These are phyloP conservation scores for Diabrotica undecimpunctata DNA, from an alignment of 1,140 invertebrate genomes.

Conservation along the genomic window DNA sequence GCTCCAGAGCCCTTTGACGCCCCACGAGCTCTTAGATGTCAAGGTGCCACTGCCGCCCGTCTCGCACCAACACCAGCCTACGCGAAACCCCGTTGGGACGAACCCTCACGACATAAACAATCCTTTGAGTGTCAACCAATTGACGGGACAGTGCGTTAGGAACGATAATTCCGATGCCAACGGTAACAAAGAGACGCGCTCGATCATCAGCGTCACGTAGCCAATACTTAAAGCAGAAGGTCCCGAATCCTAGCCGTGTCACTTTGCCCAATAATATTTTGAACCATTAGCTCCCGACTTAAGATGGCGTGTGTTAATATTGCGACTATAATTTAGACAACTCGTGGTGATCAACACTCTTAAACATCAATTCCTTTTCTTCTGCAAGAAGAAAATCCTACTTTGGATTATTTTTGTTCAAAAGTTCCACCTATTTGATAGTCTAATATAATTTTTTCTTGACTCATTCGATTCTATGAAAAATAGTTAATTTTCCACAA, in stretches of 20 bases:
- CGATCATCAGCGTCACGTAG: conserved; percentile 61
- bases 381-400: no score
- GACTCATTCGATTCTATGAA: no score
- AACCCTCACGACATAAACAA: conserved; percentile 89
- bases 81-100: conserved; percentile 78
- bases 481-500: no score
- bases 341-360: no score
- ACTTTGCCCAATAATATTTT: not conserved
- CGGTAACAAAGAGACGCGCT: conserved; percentile 49
- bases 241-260: not conserved
- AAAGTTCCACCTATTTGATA: no score
- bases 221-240: conserved; percentile 29
- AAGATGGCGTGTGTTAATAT: no score
- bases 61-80: conserved; percentile 45
- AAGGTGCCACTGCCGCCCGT: conserved; percentile 42
- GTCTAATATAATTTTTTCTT: no score
- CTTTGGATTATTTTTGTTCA: no score
- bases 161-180: conserved; percentile 49
- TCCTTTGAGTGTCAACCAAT: conserved; percentile 82
- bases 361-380: no score
- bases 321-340: no score
- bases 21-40: conserved; percentile 47
- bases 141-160: conserved; percentile 71
- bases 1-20: conserved; percentile 54
- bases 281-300: not conserved